phyloP scores from a whole-genome alignment of 2,888 invertebrate species.

The Mesorhabditis sp. region DNA sequence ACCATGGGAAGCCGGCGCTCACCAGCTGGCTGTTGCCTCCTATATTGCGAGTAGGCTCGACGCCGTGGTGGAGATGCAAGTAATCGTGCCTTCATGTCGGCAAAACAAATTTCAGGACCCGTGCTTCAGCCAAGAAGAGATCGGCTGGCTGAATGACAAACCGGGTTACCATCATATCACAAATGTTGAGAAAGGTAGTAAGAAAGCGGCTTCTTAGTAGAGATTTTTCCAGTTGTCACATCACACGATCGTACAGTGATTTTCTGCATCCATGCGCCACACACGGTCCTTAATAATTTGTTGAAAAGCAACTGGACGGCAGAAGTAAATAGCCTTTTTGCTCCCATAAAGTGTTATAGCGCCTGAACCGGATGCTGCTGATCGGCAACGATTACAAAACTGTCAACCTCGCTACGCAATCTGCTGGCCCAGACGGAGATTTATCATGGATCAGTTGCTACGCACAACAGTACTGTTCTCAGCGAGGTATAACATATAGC shows the following conservation, averaged over 20 bases:
- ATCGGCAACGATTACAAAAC: conserved; percentile 25
- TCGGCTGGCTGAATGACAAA: conserved; percentile 16
- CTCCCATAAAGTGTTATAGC: background rate
- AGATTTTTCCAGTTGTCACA: background rate
- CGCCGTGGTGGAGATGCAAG: conserved; percentile 22
- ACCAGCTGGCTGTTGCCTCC: conserved; percentile 30
- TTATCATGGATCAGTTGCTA: too few species aligned
- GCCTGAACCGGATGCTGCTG: conserved; percentile 15
- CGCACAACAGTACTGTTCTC: too few species aligned
- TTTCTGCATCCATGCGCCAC: conserved; percentile 7
- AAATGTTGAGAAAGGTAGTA: background rate
- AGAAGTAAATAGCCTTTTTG: background rate
- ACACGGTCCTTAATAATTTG: conserved; percentile 24
- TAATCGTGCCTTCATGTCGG: background rate
- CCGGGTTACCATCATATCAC: background rate
- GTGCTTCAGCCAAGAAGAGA: conserved; percentile 17
- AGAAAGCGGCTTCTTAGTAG: background rate
- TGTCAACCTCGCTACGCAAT: too few species aligned
- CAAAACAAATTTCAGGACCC: conserved; percentile 22
- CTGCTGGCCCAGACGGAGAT: too few species aligned
- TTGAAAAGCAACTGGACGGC: conserved; percentile 17
- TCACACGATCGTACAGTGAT: background rate
- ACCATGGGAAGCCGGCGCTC: conserved; percentile 24
- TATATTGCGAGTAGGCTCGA: conserved; percentile 17
- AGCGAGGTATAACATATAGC: too few species aligned